A percentile compares a stretch with the other conserved stretches of the same genome.
These are phyloP conservation scores for Eudorcas thomsonii DNA, from an alignment of 2,113 vertebrate species.

Conservation along the genomic window DNA sequence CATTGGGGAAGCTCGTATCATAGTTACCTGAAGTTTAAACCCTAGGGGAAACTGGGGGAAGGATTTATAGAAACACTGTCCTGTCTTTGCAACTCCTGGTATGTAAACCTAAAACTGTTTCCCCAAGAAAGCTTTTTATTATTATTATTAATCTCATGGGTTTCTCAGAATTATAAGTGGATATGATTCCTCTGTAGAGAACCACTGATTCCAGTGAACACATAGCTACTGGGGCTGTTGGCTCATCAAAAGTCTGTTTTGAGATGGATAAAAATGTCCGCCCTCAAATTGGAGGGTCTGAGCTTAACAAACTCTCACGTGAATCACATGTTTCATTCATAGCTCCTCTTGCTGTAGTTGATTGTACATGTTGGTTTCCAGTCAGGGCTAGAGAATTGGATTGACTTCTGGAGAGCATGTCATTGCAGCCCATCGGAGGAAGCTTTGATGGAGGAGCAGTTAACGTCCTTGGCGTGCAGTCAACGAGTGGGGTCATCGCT, in stretches of 20 bases:
- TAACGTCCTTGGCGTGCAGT: not conserved
- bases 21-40: not conserved
- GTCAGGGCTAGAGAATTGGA: not conserved
- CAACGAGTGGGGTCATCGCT: not conserved
- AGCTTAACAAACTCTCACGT: not conserved
- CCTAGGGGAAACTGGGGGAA: not conserved
- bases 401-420: not conserved
- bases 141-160: not conserved
- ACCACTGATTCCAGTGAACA: not conserved
- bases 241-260: not conserved
- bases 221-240: not conserved
- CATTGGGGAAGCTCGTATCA: not conserved
- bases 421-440: not conserved
- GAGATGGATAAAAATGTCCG: not conserved
- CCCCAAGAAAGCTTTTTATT: not conserved
- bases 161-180: not conserved
- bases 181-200: not conserved
- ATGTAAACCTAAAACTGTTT: not conserved
- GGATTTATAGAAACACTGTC: not conserved
- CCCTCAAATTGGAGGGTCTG: not conserved
- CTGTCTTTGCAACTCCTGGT: not conserved
- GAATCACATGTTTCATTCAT: not conserved
- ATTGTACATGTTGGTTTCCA: not conserved
- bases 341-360: not conserved
- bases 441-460: not conserved